Conservation (phyloP, 2,113 vertebrate species). For the Strix uralensis region DNA sequence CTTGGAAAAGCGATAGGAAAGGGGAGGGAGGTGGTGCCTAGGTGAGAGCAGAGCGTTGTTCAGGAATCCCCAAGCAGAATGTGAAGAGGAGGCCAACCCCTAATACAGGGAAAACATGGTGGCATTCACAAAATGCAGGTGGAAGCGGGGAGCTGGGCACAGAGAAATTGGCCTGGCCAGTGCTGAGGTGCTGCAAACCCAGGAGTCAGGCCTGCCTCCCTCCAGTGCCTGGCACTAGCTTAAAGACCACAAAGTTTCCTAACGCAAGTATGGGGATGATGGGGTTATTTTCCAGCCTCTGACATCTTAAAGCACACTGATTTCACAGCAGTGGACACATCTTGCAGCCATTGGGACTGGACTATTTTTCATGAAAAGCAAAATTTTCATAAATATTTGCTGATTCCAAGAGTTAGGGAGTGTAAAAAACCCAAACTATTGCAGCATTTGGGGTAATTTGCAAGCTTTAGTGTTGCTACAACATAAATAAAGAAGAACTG, state of each 20-base stretch:
- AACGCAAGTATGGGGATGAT: fast-evolving
- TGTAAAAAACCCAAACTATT: not conserved
- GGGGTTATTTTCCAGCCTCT: not conserved
- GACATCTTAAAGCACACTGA: not conserved
- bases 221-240: fast-evolving
- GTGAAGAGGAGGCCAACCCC: too few species aligned
- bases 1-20: fast-evolving
- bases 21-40: not conserved
- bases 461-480: not conserved
- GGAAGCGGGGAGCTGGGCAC: fast-evolving
- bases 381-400: not conserved
- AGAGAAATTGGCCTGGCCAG: fast-evolving
- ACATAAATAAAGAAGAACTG: not conserved
- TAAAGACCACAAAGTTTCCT: too few species aligned
- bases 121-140: not conserved
- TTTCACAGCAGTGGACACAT: fast-evolving
- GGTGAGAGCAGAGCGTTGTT: fast-evolving
- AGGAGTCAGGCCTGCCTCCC: not conserved
- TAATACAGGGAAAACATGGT: fast-evolving
- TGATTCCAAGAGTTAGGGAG: not conserved
- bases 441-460: not conserved
- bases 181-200: not conserved
- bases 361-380: not conserved
- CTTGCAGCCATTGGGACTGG: fast-evolving
- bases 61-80: not conserved